Evolutionary conservation across 2,113 vertebrate species (phyloP).

Genomic region (Xyrauchen texanus): DNA sequence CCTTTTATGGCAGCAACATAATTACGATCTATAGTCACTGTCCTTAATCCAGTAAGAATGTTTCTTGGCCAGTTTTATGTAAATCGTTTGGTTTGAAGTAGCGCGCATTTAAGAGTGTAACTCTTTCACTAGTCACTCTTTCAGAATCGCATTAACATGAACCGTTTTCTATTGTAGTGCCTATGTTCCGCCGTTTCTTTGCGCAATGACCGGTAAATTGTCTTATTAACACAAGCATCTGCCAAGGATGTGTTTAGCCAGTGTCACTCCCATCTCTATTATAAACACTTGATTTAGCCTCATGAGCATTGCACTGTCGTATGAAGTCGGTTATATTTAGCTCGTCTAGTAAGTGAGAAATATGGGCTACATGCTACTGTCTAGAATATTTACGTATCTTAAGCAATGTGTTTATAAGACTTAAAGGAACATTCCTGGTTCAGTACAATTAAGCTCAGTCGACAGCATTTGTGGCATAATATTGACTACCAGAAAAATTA

Average conservation of each 20-base stretch:
- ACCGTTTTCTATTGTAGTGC: not conserved
- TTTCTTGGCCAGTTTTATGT: not conserved
- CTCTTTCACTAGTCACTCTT: not conserved
- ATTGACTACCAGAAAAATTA: too few relatives aligned
- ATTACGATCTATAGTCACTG: not conserved
- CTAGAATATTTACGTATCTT: not conserved
- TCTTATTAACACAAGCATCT: not conserved
- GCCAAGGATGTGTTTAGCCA: constrained; percentile 3
- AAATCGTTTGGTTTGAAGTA: not conserved
- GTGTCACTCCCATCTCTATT: not conserved
- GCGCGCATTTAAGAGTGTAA: not conserved
- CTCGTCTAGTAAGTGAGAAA: not conserved
- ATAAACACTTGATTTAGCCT: not conserved
- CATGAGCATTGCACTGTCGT: not conserved
- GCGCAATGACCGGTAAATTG: constrained; percentile 9
- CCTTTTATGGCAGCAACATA: too few relatives aligned
- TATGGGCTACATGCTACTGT: not conserved
- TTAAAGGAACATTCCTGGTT: too few relatives aligned
- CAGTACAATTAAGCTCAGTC: too few relatives aligned
- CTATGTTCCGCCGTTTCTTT: not conserved
- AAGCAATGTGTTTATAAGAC: not conserved
- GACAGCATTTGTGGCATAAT: too few relatives aligned
- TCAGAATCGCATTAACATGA: not conserved
- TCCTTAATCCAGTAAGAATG: not conserved
- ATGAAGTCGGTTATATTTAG: not conserved